Evolutionary conservation across 2,797 vertebrate species (phyloP).

Genomic region (Tachyglossus aculeatus): DNA sequence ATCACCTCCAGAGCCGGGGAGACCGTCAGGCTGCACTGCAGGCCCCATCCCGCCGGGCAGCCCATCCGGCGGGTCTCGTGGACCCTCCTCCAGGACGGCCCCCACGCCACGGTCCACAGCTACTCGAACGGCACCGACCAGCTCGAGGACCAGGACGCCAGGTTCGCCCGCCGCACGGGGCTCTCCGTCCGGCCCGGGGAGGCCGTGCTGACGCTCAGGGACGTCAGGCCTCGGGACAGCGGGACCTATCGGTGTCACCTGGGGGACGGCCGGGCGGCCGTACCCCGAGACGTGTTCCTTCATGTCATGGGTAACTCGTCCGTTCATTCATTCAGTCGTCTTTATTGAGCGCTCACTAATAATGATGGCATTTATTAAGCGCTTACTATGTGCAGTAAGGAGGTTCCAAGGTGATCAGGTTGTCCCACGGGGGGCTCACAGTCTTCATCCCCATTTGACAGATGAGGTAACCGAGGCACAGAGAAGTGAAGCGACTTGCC

Average conservation of each 20-base stretch:
- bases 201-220: neutral
- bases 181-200: neutral
- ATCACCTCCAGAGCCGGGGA: neutral
- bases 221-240: neutral
- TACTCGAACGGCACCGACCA: neutral
- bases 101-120: rapidly evolving
- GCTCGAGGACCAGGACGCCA: rapidly evolving
- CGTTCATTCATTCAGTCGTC: too few relatives aligned
- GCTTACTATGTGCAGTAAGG: too few relatives aligned
- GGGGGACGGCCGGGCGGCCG: neutral
- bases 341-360: too few relatives aligned
- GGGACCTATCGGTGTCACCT: neutral
- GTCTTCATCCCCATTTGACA: too few relatives aligned
- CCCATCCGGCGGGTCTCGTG: neutral
- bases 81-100: neutral
- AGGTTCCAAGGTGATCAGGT: too few relatives aligned
- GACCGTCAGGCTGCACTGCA: neutral
- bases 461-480: too few relatives aligned
- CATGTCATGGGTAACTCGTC: neutral
- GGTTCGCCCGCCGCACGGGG: too few relatives aligned
- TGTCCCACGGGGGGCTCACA: too few relatives aligned
- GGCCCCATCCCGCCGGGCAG: too few relatives aligned
- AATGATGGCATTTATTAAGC: too few relatives aligned
- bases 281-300: neutral
- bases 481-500: too few relatives aligned